Conservation (phyloP, 2,797 vertebrate genomes). For the Epinephelus awoara region DNA sequence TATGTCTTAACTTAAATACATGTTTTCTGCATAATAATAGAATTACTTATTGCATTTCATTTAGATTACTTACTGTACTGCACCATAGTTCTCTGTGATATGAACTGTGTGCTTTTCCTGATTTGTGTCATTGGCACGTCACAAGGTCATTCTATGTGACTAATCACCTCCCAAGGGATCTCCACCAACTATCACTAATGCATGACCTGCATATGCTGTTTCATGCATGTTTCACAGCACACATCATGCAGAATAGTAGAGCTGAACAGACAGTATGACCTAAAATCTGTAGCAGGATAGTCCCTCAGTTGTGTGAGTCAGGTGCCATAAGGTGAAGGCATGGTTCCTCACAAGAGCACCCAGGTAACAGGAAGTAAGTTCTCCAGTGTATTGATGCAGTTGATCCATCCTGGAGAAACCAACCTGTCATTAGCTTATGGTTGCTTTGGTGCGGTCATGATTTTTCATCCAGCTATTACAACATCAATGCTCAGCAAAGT, state of each 20-base stretch:
- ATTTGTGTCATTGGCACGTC: constrained; percentile 62
- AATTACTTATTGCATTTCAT: constrained; percentile 15
- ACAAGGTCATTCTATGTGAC: constrained; percentile 65
- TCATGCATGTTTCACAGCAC: constrained; percentile 65
- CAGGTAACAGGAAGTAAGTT: constrained; percentile 9
- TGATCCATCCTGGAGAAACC: constrained; percentile 17
- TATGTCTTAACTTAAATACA: background rate
- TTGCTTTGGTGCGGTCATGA: constrained; percentile 17
- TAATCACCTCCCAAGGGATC: constrained; percentile 50
- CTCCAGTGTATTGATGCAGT: background rate
- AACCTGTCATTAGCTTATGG: constrained; percentile 4
- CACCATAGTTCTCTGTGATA: constrained; percentile 8
- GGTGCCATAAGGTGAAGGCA: background rate
- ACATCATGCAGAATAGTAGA: constrained; percentile 27
- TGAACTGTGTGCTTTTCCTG: constrained; percentile 22
- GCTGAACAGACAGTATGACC: background rate
- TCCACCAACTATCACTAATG: constrained; percentile 61
- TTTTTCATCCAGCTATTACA: constrained; percentile 13
- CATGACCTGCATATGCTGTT: constrained; percentile 66
- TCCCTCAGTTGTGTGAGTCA: background rate
- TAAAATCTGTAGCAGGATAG: background rate
- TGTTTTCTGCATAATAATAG: background rate
- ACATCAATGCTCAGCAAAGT: constrained; percentile 2
- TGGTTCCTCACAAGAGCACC: constrained; percentile 5
- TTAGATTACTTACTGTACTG: background rate